Percentiles rank a stretch among this genome's conserved stretches.
These are phyloP conservation scores for Crocidura indochinensis DNA, from an alignment of 2,797 vertebrate genomes.

Conservation along the genomic window DNA sequence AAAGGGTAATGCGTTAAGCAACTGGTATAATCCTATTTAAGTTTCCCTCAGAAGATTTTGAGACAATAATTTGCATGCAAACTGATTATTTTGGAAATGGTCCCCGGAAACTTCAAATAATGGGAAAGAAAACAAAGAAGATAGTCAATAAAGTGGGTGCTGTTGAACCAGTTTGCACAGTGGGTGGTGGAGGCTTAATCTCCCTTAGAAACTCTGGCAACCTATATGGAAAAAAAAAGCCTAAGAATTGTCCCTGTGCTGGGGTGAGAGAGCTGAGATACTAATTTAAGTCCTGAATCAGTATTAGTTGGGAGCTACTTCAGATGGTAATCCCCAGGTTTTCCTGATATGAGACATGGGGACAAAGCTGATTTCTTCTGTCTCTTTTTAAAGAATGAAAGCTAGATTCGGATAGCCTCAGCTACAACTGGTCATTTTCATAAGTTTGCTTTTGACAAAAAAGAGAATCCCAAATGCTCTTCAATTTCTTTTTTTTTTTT, in stretches of 20 bases:
- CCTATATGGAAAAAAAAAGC: not conserved
- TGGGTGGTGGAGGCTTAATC: not conserved
- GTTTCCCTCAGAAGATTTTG: slow-evolving; percentile 3
- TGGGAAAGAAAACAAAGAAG: not conserved
- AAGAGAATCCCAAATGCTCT: not conserved
- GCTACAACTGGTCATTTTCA: not conserved
- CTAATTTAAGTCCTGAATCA: not conserved
- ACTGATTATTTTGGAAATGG: not conserved
- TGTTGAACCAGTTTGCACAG: not conserved
- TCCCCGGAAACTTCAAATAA: not conserved
- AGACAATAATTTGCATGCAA: not conserved
- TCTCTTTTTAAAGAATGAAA: not conserved
- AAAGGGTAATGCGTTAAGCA: not conserved
- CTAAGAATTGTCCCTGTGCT: not conserved
- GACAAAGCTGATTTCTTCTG: not conserved
- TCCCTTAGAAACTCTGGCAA: not conserved
- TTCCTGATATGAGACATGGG: not conserved
- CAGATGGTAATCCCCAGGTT: not conserved
- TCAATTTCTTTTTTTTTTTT: no score
- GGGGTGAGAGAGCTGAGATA: not conserved
- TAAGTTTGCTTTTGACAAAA: not conserved
- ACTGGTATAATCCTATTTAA: not conserved
- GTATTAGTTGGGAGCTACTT: not conserved
- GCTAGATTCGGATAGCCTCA: not conserved
- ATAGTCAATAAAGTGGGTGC: not conserved